These are phyloP conservation scores for Oreocharis arfaki DNA, from an alignment of 2,113 vertebrate genomes.

Conservation along the genomic window DNA sequence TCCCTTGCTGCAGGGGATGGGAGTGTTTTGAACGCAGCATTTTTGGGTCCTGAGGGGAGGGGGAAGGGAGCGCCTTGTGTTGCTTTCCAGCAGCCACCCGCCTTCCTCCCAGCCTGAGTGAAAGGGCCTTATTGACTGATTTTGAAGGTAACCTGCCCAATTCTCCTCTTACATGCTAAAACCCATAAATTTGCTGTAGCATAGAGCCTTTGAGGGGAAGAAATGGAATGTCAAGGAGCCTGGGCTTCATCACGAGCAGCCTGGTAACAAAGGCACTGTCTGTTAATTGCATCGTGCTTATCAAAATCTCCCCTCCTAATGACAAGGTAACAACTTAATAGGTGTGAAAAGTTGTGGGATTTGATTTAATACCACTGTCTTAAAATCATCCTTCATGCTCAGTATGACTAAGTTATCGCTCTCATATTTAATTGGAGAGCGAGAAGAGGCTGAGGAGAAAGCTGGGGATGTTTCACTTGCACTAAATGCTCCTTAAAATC, in stretches of 20 bases:
- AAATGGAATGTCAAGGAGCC: conserved; percentile 11
- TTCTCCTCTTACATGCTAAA: neutral
- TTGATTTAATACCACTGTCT: conserved; percentile 2
- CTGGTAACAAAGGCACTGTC: neutral
- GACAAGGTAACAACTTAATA: neutral
- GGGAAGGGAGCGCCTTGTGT: conserved; percentile 24
- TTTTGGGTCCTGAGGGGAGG: conserved; percentile 35
- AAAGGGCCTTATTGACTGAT: conserved; percentile 49
- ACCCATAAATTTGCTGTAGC: neutral
- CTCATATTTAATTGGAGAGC: neutral
- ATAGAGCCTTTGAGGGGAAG: neutral
- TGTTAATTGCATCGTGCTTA: neutral
- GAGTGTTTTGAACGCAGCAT: conserved; percentile 24
- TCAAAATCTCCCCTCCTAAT: neutral
- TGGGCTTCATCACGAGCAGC: neutral
- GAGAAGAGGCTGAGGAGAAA: neutral
- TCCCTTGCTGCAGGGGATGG: conserved; percentile 61
- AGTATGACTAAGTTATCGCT: neutral
- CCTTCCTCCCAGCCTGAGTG: neutral
- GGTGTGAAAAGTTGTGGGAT: conserved; percentile 31
- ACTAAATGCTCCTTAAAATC: neutral
- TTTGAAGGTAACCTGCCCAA: conserved; percentile 1
- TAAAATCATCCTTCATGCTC: neutral
- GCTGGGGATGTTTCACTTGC: neutral
- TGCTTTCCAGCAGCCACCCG: conserved; percentile 14